Percentiles rank a stretch among this genome's conserved stretches.
Evolutionary conservation across 1,140 invertebrate genomes (phyloP).

Genomic region (Drosophila seguyi): DNA sequence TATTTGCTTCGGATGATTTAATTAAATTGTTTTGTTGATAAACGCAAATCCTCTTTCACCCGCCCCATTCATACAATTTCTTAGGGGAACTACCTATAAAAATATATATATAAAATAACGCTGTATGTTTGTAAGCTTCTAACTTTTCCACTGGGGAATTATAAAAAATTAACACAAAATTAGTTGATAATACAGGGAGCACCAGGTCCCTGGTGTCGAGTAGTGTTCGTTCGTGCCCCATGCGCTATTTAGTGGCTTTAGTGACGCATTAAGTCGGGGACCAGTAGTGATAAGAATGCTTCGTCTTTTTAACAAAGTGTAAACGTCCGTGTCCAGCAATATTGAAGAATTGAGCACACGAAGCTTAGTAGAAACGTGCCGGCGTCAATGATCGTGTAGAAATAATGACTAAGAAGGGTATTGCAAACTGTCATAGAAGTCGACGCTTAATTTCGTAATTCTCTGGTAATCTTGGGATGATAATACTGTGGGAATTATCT

Average conservation of each 20-base stretch:
- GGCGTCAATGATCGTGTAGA: slow-evolving; percentile 5
- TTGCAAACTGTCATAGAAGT: background rate
- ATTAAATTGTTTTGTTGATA: slow-evolving; percentile 54
- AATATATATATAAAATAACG: background rate
- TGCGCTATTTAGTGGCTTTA: slow-evolving; percentile 24
- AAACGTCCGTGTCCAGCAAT: background rate
- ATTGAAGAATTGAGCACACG: slow-evolving; percentile 14
- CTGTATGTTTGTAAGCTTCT: slow-evolving; percentile 16
- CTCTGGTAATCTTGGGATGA: background rate
- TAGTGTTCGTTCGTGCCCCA: slow-evolving; percentile 29
- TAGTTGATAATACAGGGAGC: slow-evolving; percentile 48
- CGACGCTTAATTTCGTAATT: background rate
- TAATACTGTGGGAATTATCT: background rate
- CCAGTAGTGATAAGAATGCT: slow-evolving; percentile 26
- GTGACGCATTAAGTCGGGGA: slow-evolving; percentile 28
- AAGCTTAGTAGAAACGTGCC: slow-evolving; percentile 15
- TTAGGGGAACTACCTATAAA: slow-evolving; percentile 3
- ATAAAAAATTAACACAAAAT: slow-evolving; percentile 49
- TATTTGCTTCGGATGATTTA: slow-evolving; percentile 58
- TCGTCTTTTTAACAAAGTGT: slow-evolving; percentile 1
- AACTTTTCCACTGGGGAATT: slow-evolving; percentile 51
- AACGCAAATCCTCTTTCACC: background rate
- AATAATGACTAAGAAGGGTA: slow-evolving; percentile 20
- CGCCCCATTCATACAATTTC: slow-evolving; percentile 8
- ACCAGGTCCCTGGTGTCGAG: background rate